Evolutionary conservation across 2,113 vertebrate genomes (phyloP).

Genomic region (Lipophrys pholis): DNA sequence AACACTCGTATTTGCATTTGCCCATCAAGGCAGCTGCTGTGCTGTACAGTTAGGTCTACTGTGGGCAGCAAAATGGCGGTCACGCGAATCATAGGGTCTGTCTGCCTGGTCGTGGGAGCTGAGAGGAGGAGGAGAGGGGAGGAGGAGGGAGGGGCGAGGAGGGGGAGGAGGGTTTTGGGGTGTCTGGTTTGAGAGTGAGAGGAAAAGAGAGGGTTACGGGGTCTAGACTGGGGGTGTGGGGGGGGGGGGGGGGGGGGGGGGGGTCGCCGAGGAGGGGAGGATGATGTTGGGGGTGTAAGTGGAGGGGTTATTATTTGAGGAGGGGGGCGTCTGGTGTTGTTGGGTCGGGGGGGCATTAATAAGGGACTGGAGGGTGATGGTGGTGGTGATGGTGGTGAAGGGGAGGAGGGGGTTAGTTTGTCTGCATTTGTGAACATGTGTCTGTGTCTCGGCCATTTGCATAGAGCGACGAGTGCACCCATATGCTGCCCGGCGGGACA

Average conservation of each 20-base stretch:
- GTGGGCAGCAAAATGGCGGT: constrained; percentile 82
- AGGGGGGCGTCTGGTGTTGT: constrained; percentile 71
- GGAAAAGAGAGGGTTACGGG: constrained; percentile 52
- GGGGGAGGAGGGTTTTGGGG: constrained; percentile 56
- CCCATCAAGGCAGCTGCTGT: constrained; percentile 73
- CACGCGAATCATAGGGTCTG: constrained; percentile 73
- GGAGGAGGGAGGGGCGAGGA: neutral
- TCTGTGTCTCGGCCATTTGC: constrained; percentile 77
- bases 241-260: constrained; percentile 56
- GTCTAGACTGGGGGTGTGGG: constrained; percentile 75
- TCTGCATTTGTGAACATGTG: constrained; percentile 78
- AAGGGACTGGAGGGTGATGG: constrained; percentile 58
- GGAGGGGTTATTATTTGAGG: constrained; percentile 76
- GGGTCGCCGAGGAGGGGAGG: constrained; percentile 56
- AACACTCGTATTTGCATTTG: constrained; percentile 70
- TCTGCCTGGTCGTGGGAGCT: constrained; percentile 69
- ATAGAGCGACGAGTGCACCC: constrained; percentile 71
- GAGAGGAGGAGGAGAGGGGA: constrained; percentile 34
- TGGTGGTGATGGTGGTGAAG: constrained; percentile 40
- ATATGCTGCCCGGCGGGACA: constrained; percentile 71
- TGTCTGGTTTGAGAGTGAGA: constrained; percentile 65
- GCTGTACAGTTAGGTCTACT: constrained; percentile 73
- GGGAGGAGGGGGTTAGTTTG: constrained; percentile 63
- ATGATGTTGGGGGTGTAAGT: constrained; percentile 57
- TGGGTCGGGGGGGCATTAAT: constrained; percentile 69